Evolutionary conservation across 2,797 vertebrate species (phyloP), one percentile per base, ranked within the genome.

Genomic region (Pyrocephalus nanus): DNA sequence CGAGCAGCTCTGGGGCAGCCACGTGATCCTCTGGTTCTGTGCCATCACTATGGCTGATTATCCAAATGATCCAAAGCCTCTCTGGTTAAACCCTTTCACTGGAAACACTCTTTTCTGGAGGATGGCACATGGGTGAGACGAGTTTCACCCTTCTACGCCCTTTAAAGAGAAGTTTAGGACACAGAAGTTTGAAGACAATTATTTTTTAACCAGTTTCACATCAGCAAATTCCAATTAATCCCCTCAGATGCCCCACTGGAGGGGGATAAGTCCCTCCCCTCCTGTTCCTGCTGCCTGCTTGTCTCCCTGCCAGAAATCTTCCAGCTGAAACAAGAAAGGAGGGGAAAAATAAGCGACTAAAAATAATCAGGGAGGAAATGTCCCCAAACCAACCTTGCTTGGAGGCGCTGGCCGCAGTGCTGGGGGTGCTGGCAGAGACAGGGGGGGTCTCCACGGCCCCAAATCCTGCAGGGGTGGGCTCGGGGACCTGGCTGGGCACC

Each of bases 401-500:
- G 94, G 97, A 97, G 97, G 97, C 95, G 47, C 97, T 95, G 76
- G 98, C 89, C 66, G 96, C 87, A 77, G 97, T 94, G 93, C 94
- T 76, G 16, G 97, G 92, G 92, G 88, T 54, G 97, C 96, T 95
- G 97, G 96, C 86, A 60, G 95, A 95, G 79, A 97, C 98, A 73
- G 96, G 98, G 86, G 97, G 47, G 95, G 87, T 98, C 97, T 98
- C 98, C 97, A 96, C 88, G 42, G 97, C 96, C 97, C 98, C 98
- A 30, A 98, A 97, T 57, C 95, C 94, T 82, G 95, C 90, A 75
- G 98, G 98, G 95, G 98, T 96, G 93, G 97, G 98, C 96, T 98
- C 98, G 0, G 97, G 97, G 85, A 96, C 96, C 97, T 98, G 98
- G 98, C 98, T 98, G 98, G 98, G 96, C 96, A 98, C 98, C 98